Percentiles rank a stretch among this genome's conserved stretches.
These are phyloP conservation scores for Diloba caeruleocephala DNA, from an alignment of 2,888 invertebrate species.

Conservation along the genomic window DNA sequence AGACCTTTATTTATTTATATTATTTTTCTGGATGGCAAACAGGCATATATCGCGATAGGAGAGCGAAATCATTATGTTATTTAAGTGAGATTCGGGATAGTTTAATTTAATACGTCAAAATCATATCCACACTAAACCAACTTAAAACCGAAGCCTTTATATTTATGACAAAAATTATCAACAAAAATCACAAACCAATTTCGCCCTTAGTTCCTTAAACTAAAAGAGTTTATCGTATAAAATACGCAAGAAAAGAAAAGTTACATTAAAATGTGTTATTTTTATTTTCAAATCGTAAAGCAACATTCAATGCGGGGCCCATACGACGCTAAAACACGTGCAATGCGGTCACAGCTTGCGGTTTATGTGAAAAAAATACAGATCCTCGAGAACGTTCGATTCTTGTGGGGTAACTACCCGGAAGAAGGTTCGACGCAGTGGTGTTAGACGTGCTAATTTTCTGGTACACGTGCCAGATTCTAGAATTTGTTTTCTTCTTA, in stretches of 20 bases:
- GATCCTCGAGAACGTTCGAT: neutral
- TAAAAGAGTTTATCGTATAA: slow-evolving; percentile 3
- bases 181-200: neutral
- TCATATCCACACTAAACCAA: slow-evolving; percentile 35
- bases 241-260: slow-evolving; percentile 9
- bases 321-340: slow-evolving; percentile 26
- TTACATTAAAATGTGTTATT: slow-evolving; percentile 23
- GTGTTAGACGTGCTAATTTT: too few relatives aligned
- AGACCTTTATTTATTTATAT: too few relatives aligned
- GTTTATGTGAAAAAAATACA: slow-evolving; percentile 21
- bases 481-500: too few relatives aligned
- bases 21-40: too few relatives aligned
- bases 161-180: slow-evolving; percentile 50
- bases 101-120: neutral
- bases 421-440: too few relatives aligned
- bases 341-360: slow-evolving; percentile 31
- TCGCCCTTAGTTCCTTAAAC: rapidly evolving
- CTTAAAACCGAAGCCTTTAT: slow-evolving; percentile 1
- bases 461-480: too few relatives aligned
- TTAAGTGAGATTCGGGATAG: too few relatives aligned
- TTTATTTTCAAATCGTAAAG: slow-evolving; percentile 30
- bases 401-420: neutral
- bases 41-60: too few relatives aligned
- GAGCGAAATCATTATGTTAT: too few relatives aligned
- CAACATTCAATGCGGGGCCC: slow-evolving; percentile 49